Percentiles rank a stretch among this genome's conserved stretches.
Conservation (phyloP, 2,797 vertebrate species). For the Hafferia zeledoni region DNA sequence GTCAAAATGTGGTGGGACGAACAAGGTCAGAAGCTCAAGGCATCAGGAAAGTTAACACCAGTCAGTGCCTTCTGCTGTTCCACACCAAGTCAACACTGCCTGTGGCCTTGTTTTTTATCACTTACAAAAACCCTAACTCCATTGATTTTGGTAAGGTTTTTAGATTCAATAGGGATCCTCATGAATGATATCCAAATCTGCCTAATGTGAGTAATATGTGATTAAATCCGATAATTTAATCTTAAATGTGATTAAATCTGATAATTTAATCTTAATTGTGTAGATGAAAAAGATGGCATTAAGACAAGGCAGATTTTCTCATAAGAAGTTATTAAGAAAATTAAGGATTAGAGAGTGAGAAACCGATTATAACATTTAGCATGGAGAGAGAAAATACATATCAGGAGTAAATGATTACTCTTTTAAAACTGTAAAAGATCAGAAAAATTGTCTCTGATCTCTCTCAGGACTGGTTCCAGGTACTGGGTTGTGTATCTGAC, state of each 20-base stretch:
- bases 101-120: neutral
- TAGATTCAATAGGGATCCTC: neutral
- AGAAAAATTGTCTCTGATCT: neutral
- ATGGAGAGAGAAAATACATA: neutral
- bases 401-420: neutral
- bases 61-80: neutral
- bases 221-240: conserved; percentile 46
- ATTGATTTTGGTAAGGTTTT: neutral
- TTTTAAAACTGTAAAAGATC: neutral
- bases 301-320: conserved; percentile 15
- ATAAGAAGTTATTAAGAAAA: conserved; percentile 33
- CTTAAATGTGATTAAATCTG: conserved; percentile 46
- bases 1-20: neutral
- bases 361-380: conserved; percentile 6
- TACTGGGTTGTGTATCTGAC: neutral
- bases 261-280: conserved; percentile 44
- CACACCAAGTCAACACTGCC: neutral
- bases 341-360: conserved; percentile 12
- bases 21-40: neutral
- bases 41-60: neutral
- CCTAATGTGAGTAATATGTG: conserved; percentile 5
- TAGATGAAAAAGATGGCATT: conserved; percentile 30
- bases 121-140: neutral
- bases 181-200: conserved; percentile 17
- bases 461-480: neutral